Conservation (phyloP, 2,888 invertebrate genomes). For the Caenorhabditis zanzibari region DNA sequence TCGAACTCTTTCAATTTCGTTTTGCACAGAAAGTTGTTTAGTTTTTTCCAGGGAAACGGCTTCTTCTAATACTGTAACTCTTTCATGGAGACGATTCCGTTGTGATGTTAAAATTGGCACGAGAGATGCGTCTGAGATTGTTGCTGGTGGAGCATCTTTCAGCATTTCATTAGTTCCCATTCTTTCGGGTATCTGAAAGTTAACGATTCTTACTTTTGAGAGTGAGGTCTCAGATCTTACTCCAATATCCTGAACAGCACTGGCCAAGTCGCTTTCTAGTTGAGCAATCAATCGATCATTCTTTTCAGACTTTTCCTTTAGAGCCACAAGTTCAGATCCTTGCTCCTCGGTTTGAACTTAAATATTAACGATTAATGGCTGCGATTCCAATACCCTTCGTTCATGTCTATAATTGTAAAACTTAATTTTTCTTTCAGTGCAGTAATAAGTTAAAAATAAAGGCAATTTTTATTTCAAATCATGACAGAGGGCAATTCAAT, state of each 20-base stretch:
- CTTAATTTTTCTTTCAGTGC: no score
- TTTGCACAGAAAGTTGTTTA: slow-evolving; percentile 80
- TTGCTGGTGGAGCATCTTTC: slow-evolving; percentile 8
- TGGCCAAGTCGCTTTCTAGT: slow-evolving; percentile 69
- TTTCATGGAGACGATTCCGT: slow-evolving; percentile 84
- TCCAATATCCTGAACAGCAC: slow-evolving; percentile 51
- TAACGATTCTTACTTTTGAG: neutral
- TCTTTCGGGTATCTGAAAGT: slow-evolving; percentile 35
- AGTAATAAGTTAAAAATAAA: no score
- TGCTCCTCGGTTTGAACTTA: slow-evolving; percentile 63
- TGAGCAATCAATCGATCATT: slow-evolving; percentile 62
- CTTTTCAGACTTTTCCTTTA: slow-evolving; percentile 40
- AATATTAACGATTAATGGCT: slow-evolving; percentile 22
- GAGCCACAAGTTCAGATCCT: slow-evolving; percentile 33
- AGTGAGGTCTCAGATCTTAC: neutral
- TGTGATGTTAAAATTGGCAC: slow-evolving; percentile 85
- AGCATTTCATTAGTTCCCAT: slow-evolving; percentile 63
- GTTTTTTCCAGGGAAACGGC: slow-evolving; percentile 60
- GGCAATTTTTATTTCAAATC: neutral
- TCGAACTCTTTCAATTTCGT: slow-evolving; percentile 85
- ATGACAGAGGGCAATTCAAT: neutral
- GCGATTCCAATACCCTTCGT: no score
- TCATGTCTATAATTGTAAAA: no score
- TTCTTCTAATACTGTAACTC: slow-evolving; percentile 67
- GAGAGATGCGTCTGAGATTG: slow-evolving; percentile 53